Evolutionary conservation across 2,113 vertebrate species (phyloP), one percentile per base, ranked within the genome.

Genomic region (Sporophila hypoxantha): DNA sequence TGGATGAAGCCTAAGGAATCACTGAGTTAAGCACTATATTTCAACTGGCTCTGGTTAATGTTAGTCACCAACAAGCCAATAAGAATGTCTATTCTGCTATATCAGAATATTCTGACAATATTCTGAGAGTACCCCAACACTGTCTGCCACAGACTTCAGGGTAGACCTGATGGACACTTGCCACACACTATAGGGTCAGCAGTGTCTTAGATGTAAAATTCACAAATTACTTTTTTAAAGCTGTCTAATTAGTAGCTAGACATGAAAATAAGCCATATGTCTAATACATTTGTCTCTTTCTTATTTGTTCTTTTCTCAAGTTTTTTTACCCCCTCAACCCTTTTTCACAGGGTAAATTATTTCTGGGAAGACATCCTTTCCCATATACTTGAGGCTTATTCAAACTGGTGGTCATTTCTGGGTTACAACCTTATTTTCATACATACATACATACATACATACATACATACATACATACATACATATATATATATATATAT

Each of bases 271-370:
- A 76, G 25, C 9, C 32, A 36, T 47, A 56, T 20, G 12, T n/a
- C 76, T 59, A 69, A 41, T 15, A 56, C 1, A 2, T 79, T 71
- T 73, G 2, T 66, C 75, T 14, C 3, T 57, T 81, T 65, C 47
- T 32, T 11, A 8, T 76, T 84, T 84, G 4, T 53, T 73, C 7
- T 71, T 79, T 66, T 66, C 60, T 41, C 21, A 61, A 34, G 9
- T 8, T 6, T 52, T 29, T 29, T 56, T 23, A 6, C 2, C 1
- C 3, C 7, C 17, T 8, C 3, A 71, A 29, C 3, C 27, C 8
- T 59, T 67, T 85, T 53, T 75, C 26, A 41, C 26, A 55, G 29
- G 4, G 8, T 26, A 10, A 76, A 17, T 56, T 9, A 46, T n/a
- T 84, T 68, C 46, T 57, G 26, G 26, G 30, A 83, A 81, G 21